These are phyloP conservation scores for Leptinotarsa defecta DNA, from an alignment of 1,140 invertebrate genomes.

Conservation along the genomic window DNA sequence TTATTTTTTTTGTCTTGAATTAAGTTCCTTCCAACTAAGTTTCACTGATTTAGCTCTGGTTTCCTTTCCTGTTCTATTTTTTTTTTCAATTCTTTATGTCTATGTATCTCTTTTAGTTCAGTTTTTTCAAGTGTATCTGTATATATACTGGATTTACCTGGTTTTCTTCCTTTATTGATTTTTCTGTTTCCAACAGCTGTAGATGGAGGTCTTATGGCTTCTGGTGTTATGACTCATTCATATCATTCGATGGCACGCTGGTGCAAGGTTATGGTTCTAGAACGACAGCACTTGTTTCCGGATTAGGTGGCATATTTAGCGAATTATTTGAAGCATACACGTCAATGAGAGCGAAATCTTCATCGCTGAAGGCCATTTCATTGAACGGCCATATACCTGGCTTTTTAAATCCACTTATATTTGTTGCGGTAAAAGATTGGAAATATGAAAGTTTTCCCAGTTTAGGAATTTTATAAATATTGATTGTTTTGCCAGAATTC, in stretches of 20 bases:
- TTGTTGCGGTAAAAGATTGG: slow-evolving; percentile 49
- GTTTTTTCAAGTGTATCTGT: too few species aligned
- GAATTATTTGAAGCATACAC: slow-evolving; percentile 22
- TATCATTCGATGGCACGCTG: slow-evolving; percentile 33
- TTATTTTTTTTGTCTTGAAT: background rate
- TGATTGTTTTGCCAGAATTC: slow-evolving; percentile 18
- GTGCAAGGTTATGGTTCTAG: slow-evolving; percentile 33
- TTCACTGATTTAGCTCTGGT: slow-evolving; percentile 26
- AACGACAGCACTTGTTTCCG: slow-evolving; percentile 28
- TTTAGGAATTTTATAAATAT: slow-evolving; percentile 45
- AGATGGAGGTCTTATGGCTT: slow-evolving; percentile 19
- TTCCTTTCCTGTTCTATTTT: slow-evolving; percentile 4
- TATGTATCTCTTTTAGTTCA: too few species aligned
- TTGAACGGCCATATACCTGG: slow-evolving; percentile 22
- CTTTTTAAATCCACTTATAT: slow-evolving; percentile 37
- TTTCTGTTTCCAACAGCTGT: too few species aligned
- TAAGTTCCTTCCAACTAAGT: slow-evolving; percentile 20
- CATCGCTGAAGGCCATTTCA: too few species aligned
- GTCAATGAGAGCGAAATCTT: background rate
- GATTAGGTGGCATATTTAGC: slow-evolving; percentile 29
- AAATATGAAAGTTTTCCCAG: slow-evolving; percentile 49
- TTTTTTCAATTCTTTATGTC: too few species aligned
- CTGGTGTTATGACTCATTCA: slow-evolving; percentile 36
- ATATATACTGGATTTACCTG: too few species aligned
- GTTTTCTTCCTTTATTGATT: too few species aligned